These are phyloP conservation scores for Thyatira batis DNA, from an alignment of 2,888 invertebrate species.

Conservation along the genomic window DNA sequence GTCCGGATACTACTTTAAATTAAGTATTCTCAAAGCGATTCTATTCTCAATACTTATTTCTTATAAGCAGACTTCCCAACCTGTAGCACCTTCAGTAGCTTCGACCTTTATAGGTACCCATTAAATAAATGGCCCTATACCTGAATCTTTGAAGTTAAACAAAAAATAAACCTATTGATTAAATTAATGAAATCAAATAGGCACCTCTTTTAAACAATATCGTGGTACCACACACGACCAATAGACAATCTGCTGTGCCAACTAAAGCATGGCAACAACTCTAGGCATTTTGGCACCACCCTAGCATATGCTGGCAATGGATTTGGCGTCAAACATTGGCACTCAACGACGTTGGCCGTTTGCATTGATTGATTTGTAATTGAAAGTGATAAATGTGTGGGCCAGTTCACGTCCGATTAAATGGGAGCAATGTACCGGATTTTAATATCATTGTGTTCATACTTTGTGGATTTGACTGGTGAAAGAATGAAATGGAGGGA, in stretches of 20 bases:
- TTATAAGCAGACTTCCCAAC: no score
- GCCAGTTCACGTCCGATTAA: neutral
- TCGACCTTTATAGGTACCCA: no score
- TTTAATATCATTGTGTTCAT: neutral
- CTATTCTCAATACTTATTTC: no score
- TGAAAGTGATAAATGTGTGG: neutral
- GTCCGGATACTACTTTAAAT: no score
- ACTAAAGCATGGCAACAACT: neutral
- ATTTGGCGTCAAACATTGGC: neutral
- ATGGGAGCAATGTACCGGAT: neutral
- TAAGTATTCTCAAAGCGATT: no score
- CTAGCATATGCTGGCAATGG: neutral
- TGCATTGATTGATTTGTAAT: neutral
- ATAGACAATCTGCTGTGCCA: neutral
- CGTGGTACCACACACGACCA: neutral
- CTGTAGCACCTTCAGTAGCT: no score
- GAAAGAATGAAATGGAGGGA: no score
- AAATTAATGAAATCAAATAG: no score
- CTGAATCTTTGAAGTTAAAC: no score
- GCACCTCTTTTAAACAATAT: neutral
- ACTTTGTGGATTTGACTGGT: no score
- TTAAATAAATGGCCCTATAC: no score
- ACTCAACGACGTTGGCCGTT: neutral
- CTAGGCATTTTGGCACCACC: neutral
- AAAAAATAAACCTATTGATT: no score